A percentile compares a stretch with the other conserved stretches of the same genome.
Conservation (phyloP, 2,797 vertebrate species). For the Enteromius trimaculatus region DNA sequence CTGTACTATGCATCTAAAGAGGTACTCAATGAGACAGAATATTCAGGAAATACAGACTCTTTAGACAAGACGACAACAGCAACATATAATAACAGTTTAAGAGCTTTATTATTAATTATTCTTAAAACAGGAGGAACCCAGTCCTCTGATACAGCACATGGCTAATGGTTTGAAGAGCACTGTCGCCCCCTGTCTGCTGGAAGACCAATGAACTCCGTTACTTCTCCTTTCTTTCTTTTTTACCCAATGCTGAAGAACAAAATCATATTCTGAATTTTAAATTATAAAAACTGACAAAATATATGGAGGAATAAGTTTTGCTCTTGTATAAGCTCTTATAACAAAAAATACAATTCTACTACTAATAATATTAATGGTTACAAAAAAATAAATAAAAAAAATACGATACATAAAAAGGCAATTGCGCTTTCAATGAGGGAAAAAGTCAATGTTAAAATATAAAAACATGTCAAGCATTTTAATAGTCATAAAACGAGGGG, state of each 20-base stretch:
- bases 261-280: not conserved
- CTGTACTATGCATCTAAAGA: not conserved
- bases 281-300: not conserved
- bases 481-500: not conserved
- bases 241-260: not conserved
- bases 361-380: not conserved
- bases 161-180: conserved; percentile 13
- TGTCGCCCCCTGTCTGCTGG: conserved; percentile 56
- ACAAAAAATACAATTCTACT: not conserved
- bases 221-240: not conserved
- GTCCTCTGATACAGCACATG: not conserved
- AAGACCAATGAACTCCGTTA: not conserved
- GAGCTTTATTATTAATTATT: not conserved
- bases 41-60: not conserved
- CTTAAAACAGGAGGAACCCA: not conserved
- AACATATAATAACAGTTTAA: not conserved
- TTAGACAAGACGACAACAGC: not conserved
- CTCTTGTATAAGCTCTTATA: too few species aligned
- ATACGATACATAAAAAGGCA: not conserved
- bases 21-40: not conserved
- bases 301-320: too few species aligned
- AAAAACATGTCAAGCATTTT: not conserved
- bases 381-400: not conserved
- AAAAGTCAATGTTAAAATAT: not conserved
- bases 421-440: not conserved